phyloP scores from a whole-genome alignment of 92 coral and sea anemone species.

The Porites lobata region DNA sequence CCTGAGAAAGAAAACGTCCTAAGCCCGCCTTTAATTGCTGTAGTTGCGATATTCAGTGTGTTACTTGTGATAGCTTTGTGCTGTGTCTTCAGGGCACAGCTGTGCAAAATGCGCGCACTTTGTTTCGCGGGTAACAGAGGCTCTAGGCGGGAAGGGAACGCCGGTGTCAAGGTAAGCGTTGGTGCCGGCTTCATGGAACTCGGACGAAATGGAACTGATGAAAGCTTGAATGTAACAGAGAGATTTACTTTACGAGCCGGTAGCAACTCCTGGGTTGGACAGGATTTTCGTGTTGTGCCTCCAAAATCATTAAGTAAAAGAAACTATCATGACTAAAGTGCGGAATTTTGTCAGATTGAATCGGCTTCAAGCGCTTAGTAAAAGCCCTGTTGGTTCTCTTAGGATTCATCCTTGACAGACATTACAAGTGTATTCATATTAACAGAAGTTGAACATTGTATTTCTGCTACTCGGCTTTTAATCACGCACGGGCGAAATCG shows the following conservation, averaged over 20 bases:
- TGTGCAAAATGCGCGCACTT: slow-evolving; percentile 48
- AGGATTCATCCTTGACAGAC: too few species aligned
- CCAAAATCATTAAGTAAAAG: slow-evolving; percentile 16
- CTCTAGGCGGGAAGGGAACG: neutral
- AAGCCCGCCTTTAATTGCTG: slow-evolving; percentile 61
- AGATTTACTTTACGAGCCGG: neutral
- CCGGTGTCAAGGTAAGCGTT: too few species aligned
- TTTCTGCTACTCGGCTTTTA: too few species aligned
- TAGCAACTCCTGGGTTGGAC: slow-evolving; percentile 41
- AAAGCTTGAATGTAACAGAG: neutral
- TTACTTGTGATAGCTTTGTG: slow-evolving; percentile 49
- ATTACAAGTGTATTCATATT: too few species aligned
- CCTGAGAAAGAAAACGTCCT: slow-evolving; percentile 21
- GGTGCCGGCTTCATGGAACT: slow-evolving; percentile 27
- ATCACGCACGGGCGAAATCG: too few species aligned
- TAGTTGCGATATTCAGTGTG: slow-evolving; percentile 56
- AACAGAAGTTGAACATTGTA: too few species aligned
- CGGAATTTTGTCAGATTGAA: neutral
- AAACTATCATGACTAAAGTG: neutral
- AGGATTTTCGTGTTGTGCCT: slow-evolving; percentile 31
- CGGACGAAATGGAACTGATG: slow-evolving; percentile 18
- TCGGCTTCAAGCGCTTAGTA: neutral
- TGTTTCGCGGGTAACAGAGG: neutral
- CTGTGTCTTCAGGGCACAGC: slow-evolving; percentile 54
- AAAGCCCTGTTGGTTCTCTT: too few species aligned